Percentiles rank a stretch among this genome's conserved stretches.
phyloP scores from a whole-genome alignment of 2,113 vertebrate species.

The Ibidorhyncha struthersii region DNA sequence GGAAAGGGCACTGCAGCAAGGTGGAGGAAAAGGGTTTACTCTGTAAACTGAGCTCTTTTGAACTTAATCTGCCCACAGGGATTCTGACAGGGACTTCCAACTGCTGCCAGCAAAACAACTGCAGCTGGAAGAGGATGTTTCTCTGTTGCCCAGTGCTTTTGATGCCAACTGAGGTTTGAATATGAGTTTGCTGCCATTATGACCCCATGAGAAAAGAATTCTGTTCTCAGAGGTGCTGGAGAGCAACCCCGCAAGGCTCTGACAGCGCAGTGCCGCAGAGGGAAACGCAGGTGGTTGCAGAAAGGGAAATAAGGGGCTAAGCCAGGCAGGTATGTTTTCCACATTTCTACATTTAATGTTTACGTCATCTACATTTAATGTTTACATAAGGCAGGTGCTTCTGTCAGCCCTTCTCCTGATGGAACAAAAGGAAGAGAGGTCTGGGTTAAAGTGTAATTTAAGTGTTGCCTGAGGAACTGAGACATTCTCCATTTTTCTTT shows the following conservation, averaged over 20 bases:
- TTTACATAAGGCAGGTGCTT: not conserved
- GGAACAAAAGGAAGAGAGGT: not conserved
- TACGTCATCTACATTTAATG: not conserved
- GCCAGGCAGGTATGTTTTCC: not conserved
- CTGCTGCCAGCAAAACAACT: not conserved
- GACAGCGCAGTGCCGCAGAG: not conserved
- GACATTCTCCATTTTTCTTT: not conserved
- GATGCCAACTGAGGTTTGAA: not conserved
- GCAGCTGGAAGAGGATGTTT: not conserved
- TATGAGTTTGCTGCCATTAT: not conserved
- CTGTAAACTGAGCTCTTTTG: not conserved
- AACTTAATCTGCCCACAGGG: not conserved
- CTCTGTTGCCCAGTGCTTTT: not conserved
- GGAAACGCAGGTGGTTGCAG: not conserved
- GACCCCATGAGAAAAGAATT: not conserved
- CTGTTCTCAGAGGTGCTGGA: not conserved
- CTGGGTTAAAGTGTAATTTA: not conserved
- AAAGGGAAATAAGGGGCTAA: not conserved
- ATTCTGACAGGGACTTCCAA: not conserved
- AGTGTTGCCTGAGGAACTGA: not conserved
- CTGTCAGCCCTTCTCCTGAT: not conserved
- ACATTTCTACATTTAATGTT: not conserved
- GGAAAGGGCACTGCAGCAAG: not conserved
- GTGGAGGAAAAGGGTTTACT: not conserved
- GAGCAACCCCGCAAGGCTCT: not conserved